These are phyloP conservation scores for Sebastes hopkinsi DNA, from an alignment of 2,797 vertebrate genomes.

Conservation along the genomic window DNA sequence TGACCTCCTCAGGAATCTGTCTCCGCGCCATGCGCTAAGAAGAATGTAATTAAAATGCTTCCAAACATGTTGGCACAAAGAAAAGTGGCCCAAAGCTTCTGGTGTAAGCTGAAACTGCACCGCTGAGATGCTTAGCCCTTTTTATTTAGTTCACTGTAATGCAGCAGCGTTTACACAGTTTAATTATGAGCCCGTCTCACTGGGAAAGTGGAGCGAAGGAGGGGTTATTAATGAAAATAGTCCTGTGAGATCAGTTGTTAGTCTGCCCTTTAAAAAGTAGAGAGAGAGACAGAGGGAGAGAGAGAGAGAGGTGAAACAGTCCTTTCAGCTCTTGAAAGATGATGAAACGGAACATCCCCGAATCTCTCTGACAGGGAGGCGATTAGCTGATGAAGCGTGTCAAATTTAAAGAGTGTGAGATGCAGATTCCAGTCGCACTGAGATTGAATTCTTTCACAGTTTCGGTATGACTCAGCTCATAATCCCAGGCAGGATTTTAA, in stretches of 20 bases:
- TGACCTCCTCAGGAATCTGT: conserved; percentile 10
- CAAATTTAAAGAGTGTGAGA: conserved; percentile 48
- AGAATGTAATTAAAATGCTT: conserved; percentile 35
- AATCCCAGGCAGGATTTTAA: conserved; percentile 57
- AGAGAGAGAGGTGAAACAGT: conserved; percentile 23
- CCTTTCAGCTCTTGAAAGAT: conserved; percentile 22
- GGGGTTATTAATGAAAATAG: conserved; percentile 63
- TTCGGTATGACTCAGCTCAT: conserved; percentile 60
- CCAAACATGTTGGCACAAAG: conserved; percentile 43
- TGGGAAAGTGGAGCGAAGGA: conserved; percentile 37
- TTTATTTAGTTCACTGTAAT: conserved; percentile 51
- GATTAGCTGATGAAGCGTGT: conserved; percentile 37
- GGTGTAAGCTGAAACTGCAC: conserved; percentile 42
- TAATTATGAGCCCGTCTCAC: conserved; percentile 64
- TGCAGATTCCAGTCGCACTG: conserved; percentile 26
- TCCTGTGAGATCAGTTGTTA: conserved; percentile 60
- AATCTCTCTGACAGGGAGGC: conserved; percentile 52
- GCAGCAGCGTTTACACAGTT: conserved; percentile 50
- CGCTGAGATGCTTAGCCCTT: conserved; percentile 30
- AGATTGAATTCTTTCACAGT: conserved; percentile 49
- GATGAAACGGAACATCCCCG: conserved; percentile 41
- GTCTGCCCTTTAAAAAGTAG: conserved; percentile 25
- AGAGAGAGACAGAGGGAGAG: neutral
- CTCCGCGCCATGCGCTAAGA: neutral
- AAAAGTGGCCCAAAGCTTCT: conserved; percentile 28